Evolutionary conservation across 2,888 invertebrate species (phyloP), one percentile per base, ranked within the genome.

Genomic region (Erebia epiphron): DNA sequence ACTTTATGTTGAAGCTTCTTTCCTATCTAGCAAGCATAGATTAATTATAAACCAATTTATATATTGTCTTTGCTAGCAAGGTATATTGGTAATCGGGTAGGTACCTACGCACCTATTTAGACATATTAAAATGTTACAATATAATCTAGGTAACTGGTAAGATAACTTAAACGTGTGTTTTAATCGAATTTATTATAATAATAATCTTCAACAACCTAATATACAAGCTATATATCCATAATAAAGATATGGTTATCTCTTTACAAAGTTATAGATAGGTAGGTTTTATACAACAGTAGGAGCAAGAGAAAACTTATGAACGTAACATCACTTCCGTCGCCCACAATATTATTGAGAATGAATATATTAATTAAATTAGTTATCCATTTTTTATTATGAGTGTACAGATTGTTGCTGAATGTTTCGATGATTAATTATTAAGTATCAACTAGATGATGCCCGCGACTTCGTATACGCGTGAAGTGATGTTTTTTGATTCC

Each of bases 251-350:
- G 46, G 9, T 49, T 21, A 46, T 46, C 49, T 46, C 5, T 62
- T 21, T 46, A 62, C 62, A 49, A 13, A 14, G 21, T 13, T 18
- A 43, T 60, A 68, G 52, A 26, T 62, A 65, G 21, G 49, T 50
- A 68, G 54, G 65, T 69, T 73, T 74, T 79, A 79, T 78, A 75
- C 78, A 75, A 73, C 72, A 70, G 72, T 70, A 72, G 72, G 13
- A 60, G 41, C 43, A 43, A 43, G 73, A 73, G 66, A 68, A 68
- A 57, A 67, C 54, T 66, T 71, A 73, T 71, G 66, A 57, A 57
- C 41, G 18, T 66, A 66, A 71, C 63, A 67, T 63, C 63, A 71
- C 68, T 71, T 73, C 68, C 71, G 68, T 67, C 58, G 49, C 65
- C 64, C 52, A 66, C 64, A 65, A 62, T 62, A n/a, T 52, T 18